Conservation (phyloP, 2,113 vertebrate genomes). For the Cheilinus undulatus region DNA sequence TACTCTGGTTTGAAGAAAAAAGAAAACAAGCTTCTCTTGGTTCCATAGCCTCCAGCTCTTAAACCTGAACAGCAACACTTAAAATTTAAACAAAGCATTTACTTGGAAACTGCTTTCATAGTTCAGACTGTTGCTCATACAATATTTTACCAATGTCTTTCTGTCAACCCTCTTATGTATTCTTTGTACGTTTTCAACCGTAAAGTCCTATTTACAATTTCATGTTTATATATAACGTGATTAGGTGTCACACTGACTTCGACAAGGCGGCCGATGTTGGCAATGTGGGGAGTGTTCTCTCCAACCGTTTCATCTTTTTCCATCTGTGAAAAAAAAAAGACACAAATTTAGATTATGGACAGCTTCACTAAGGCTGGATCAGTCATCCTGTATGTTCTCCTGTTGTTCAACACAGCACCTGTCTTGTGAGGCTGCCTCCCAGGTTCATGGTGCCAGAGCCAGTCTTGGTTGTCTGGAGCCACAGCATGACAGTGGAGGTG, state of each 20-base stretch:
- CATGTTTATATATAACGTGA: no score
- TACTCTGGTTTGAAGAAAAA: no score
- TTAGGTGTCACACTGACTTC: slow-evolving; percentile 87
- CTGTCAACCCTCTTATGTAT: no score
- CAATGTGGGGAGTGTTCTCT: slow-evolving; percentile 96
- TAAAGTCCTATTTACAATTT: no score
- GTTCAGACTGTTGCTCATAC: no score
- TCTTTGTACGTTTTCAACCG: no score
- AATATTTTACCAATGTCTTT: no score
- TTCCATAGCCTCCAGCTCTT: no score
- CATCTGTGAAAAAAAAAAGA: slow-evolving; percentile 84
- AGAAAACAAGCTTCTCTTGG: no score
- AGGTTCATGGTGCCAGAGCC: slow-evolving; percentile 99
- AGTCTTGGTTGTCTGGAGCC: slow-evolving; percentile 98
- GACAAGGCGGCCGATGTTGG: slow-evolving; percentile 97
- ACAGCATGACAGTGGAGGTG: slow-evolving; percentile 99
- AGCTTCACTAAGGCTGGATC: fast-evolving
- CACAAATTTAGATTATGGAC: not conserved
- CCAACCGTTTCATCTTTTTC: slow-evolving; percentile 98
- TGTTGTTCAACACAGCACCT: slow-evolving; percentile 80
- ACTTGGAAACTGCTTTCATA: no score
- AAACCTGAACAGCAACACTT: no score
- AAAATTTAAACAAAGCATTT: no score
- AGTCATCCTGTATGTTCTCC: not conserved
- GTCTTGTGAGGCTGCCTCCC: slow-evolving; percentile 97